Conservation (phyloP, 2,113 vertebrate genomes). For the Laticauda laticaudata region DNA sequence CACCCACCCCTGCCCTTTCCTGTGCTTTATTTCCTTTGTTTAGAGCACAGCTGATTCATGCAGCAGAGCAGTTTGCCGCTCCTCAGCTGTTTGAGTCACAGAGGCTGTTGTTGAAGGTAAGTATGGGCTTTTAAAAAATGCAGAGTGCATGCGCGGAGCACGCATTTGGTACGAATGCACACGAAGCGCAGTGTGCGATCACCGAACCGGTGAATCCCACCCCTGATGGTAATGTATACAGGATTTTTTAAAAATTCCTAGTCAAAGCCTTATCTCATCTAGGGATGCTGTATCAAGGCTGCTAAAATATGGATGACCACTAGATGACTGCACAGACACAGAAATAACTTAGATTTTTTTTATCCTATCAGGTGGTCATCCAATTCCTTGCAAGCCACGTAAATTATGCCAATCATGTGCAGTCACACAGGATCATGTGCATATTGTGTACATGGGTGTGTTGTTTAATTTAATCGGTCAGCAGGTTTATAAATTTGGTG, state of each 20-base stretch:
- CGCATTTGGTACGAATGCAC: no score
- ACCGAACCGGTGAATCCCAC: no score
- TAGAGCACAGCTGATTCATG: no score
- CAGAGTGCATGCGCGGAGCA: no score
- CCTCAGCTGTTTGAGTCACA: no score
- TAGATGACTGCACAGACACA: neutral
- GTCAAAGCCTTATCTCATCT: neutral
- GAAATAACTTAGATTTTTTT: neutral
- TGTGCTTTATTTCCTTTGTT: no score
- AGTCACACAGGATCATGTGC: neutral
- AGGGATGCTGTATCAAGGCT: neutral
- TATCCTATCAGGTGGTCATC: neutral
- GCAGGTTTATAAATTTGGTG: neutral
- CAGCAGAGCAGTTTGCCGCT: no score
- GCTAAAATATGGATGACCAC: neutral
- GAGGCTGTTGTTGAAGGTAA: no score
- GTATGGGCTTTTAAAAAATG: no score
- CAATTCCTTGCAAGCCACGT: neutral
- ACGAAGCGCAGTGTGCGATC: no score
- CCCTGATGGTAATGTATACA: neutral
- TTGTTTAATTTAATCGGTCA: neutral
- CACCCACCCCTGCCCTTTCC: no score
- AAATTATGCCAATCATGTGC: neutral
- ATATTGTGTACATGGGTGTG: neutral
- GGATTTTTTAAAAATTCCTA: neutral